phyloP scores from a whole-genome alignment of 2,888 invertebrate species.

The Nymphalis urticae region DNA sequence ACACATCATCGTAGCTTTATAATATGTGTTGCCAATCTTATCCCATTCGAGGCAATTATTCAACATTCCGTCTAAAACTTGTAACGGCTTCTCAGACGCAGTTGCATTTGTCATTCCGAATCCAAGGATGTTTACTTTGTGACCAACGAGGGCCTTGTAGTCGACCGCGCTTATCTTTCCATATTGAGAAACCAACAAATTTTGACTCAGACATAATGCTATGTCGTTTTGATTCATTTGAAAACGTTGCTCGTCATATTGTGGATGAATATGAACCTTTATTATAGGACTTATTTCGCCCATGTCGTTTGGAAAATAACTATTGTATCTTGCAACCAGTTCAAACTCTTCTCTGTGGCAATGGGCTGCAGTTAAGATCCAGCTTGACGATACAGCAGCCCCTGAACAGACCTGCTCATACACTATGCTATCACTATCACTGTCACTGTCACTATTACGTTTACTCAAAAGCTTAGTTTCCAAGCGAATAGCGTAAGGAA shows the following conservation, averaged over 20 bases:
- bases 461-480: neutral
- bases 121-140: neutral
- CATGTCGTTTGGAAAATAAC: conserved; percentile 7
- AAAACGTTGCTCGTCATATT: neutral
- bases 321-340: conserved; percentile 11
- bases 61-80: conserved; percentile 1
- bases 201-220: neutral
- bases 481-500: conserved; percentile 1
- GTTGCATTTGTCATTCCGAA: neutral
- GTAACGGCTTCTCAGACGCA: neutral
- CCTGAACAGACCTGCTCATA: neutral
- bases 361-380: conserved; percentile 16
- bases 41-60: neutral
- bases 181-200: conserved; percentile 2
- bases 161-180: conserved; percentile 11
- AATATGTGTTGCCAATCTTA: neutral
- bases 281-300: conserved; percentile 3
- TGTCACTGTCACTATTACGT: too few species aligned
- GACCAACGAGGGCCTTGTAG: conserved; percentile 4
- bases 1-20: neutral
- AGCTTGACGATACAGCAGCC: conserved; percentile 2
- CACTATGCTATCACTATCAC: too few species aligned
- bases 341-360: neutral
- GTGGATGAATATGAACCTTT: conserved; percentile 7
- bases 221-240: neutral